Conservation (phyloP, 2,888 invertebrate species). For the Cephus spinipes region DNA sequence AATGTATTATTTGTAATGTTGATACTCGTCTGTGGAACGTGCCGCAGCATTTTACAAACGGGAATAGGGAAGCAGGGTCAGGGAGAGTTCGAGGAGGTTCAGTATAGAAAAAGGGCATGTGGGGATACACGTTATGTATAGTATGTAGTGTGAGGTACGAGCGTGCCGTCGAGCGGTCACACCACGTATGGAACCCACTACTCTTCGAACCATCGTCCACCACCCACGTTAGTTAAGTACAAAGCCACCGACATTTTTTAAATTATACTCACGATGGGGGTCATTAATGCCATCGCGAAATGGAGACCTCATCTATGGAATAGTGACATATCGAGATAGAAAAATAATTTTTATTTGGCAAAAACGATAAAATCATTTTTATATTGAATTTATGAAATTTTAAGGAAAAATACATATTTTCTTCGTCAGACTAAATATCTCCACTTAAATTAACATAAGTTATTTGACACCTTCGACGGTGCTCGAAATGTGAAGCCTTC, state of each 20-base stretch:
- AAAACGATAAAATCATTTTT: not conserved
- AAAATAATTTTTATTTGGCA: not conserved
- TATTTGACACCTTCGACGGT: not conserved
- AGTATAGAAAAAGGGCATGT: not conserved
- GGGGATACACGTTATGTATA: conserved; percentile 5
- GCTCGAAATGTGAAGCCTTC: not conserved
- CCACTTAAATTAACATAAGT: not conserved
- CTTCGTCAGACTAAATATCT: not conserved
- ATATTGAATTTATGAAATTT: no score
- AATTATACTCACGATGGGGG: conserved; percentile 28
- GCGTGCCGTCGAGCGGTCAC: conserved; percentile 33
- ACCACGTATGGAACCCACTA: conserved; percentile 22
- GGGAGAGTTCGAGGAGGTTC: not conserved
- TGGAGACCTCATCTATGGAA: conserved; percentile 27
- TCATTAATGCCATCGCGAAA: conserved; percentile 29
- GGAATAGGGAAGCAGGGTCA: not conserved
- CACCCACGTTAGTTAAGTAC: conserved; percentile 15
- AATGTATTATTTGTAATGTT: not conserved
- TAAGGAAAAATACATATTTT: not conserved
- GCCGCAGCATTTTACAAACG: not conserved
- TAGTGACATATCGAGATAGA: not conserved
- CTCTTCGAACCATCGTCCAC: conserved; percentile 9
- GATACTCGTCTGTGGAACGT: not conserved
- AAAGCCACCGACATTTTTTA: conserved; percentile 30
- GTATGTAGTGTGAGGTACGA: conserved; percentile 12